Percentiles rank a stretch among this genome's conserved stretches.
These are phyloP conservation scores for Porites evermanni DNA, from an alignment of 92 coral and sea anemone species.

Conservation along the genomic window DNA sequence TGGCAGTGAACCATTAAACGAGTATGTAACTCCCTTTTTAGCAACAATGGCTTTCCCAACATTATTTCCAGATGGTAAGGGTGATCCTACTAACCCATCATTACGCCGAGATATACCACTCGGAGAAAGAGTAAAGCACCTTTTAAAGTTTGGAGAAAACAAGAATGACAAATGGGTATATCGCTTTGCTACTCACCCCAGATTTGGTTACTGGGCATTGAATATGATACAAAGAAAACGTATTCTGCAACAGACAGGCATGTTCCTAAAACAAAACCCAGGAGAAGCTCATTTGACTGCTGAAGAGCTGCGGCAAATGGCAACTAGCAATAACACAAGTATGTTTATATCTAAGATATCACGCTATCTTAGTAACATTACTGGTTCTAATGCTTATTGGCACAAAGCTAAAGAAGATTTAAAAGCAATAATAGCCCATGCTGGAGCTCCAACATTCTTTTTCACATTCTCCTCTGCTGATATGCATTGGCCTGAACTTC, in stretches of 20 bases:
- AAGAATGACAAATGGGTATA: slow-evolving; percentile 49
- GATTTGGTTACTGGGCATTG: slow-evolving; percentile 27
- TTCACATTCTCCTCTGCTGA: too few relatives aligned
- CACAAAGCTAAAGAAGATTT: background rate
- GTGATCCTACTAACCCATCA: too few relatives aligned
- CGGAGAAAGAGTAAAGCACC: slow-evolving; percentile 49
- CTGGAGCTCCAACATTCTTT: too few relatives aligned
- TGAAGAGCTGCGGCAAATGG: slow-evolving; percentile 69
- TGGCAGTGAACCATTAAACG: slow-evolving; percentile 50
- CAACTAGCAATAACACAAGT: slow-evolving; percentile 39
- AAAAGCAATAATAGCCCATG: too few relatives aligned
- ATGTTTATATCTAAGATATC: slow-evolving; percentile 12
- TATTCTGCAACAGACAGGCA: slow-evolving; percentile 69
- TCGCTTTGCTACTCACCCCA: slow-evolving; percentile 75
- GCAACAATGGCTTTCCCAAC: too few relatives aligned
- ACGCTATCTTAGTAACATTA: too few relatives aligned
- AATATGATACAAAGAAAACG: slow-evolving; percentile 73
- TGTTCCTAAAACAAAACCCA: too few relatives aligned
- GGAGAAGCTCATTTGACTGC: slow-evolving; percentile 24
- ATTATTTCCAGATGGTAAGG: too few relatives aligned
- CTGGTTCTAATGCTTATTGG: too few relatives aligned
- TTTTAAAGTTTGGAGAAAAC: slow-evolving; percentile 65
- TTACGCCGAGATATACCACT: too few relatives aligned
- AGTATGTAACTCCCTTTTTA: slow-evolving; percentile 67
- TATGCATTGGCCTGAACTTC: too few relatives aligned